A percentile compares a stretch with the other conserved stretches of the same genome.
Conservation (phyloP, 1,140 invertebrate species). For the Aphelinus certus region DNA sequence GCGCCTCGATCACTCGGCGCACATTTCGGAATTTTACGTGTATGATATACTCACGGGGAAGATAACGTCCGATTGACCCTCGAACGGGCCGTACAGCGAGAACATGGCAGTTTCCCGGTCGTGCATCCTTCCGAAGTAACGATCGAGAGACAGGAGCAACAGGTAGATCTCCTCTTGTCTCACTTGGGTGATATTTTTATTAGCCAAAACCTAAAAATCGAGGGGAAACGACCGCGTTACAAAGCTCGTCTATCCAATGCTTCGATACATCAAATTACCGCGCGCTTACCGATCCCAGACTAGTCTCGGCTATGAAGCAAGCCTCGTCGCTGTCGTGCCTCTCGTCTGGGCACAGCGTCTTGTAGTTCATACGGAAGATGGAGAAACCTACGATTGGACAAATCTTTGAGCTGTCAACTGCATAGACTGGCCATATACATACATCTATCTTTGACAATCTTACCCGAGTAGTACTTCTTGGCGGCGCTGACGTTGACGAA, state of each 20-base stretch:
- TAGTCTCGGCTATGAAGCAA: slow-evolving; percentile 77
- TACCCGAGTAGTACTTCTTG: slow-evolving; percentile 70
- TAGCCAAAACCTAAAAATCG: slow-evolving; percentile 66
- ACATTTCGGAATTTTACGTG: background rate
- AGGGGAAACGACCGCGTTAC: too few relatives aligned
- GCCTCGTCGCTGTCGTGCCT: slow-evolving; percentile 58
- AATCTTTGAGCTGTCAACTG: slow-evolving; percentile 13
- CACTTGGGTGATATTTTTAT: slow-evolving; percentile 65
- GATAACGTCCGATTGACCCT: slow-evolving; percentile 70
- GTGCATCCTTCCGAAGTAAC: slow-evolving; percentile 73
- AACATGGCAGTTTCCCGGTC: slow-evolving; percentile 71
- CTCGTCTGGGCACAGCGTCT: slow-evolving; percentile 67
- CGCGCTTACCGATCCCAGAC: slow-evolving; percentile 64
- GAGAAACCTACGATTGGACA: slow-evolving; percentile 24
- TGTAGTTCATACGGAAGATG: slow-evolving; percentile 49
- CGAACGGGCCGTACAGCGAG: slow-evolving; percentile 73
- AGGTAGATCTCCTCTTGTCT: slow-evolving; percentile 73
- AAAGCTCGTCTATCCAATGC: too few relatives aligned
- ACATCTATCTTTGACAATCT: slow-evolving; percentile 30
- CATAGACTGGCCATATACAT: too few relatives aligned
- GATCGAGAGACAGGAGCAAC: slow-evolving; percentile 73
- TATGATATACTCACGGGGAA: slow-evolving; percentile 69
- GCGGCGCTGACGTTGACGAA: slow-evolving; percentile 81
- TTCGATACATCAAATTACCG: background rate
- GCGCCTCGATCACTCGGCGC: too few relatives aligned